phyloP scores from a whole-genome alignment of 1,140 invertebrate genomes.

The Magallana ariakensis region DNA sequence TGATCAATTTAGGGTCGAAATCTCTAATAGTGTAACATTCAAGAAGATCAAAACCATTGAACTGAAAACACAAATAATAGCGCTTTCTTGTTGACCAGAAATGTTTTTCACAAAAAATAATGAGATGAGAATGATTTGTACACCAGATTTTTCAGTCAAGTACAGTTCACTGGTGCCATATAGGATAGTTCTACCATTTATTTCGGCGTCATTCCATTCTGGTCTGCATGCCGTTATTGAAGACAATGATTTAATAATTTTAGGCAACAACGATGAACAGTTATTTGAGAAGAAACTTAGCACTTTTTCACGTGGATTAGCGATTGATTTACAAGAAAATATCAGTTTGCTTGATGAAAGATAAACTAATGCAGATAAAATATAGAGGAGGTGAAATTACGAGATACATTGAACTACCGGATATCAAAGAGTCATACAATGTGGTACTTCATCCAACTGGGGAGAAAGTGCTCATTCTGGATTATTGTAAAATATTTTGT shows the following conservation, averaged over 20 bases:
- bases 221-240: neutral
- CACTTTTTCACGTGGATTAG: neutral
- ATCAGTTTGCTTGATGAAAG: neutral
- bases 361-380: neutral
- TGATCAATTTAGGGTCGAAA: neutral
- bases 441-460: neutral
- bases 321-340: neutral
- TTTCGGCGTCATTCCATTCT: neutral
- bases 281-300: neutral
- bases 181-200: neutral
- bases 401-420: neutral
- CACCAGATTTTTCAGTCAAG: neutral
- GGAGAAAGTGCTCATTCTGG: neutral
- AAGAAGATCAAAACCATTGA: neutral
- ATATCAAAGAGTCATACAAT: neutral
- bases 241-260: neutral
- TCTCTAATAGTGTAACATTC: too few species aligned
- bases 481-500: too few species aligned
- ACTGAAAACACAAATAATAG: neutral
- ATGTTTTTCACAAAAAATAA: neutral
- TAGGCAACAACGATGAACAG: neutral
- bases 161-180: neutral
- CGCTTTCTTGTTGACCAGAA: neutral
- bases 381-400: neutral
- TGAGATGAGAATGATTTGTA: neutral